A percentile compares a stretch with the other conserved stretches of the same genome.
These are phyloP conservation scores for Anniella stebbinsi DNA, from an alignment of 2,797 vertebrate species.

Conservation along the genomic window DNA sequence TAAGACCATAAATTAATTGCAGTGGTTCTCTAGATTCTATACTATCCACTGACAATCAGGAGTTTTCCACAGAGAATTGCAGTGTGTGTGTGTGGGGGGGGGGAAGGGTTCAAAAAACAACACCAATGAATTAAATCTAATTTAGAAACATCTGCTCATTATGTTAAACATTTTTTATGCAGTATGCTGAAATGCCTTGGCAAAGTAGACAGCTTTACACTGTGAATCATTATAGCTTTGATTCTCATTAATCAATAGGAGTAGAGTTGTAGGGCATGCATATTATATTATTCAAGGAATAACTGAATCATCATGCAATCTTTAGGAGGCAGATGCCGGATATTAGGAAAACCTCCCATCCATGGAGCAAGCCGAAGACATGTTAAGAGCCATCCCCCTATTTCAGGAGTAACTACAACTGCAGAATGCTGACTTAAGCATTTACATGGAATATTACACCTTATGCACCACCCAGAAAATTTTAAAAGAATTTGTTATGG, in stretches of 20 bases:
- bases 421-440: slow-evolving; percentile 33
- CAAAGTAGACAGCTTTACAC: background rate
- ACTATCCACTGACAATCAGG: slow-evolving; percentile 39
- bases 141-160: slow-evolving; percentile 53
- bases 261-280: background rate
- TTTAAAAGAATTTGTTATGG: slow-evolving; percentile 55
- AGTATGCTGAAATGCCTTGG: background rate
- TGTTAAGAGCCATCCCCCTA: slow-evolving; percentile 31
- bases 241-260: background rate
- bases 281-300: slow-evolving; percentile 26
- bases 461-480: background rate
- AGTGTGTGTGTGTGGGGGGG: slow-evolving; percentile 20
- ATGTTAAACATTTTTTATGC: slow-evolving; percentile 18
- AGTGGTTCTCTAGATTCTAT: slow-evolving; percentile 45
- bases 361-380: background rate
- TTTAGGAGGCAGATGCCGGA: slow-evolving; percentile 15
- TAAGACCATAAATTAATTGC: slow-evolving; percentile 52
- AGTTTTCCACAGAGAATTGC: slow-evolving; percentile 37
- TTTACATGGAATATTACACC: slow-evolving; percentile 38
- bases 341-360: slow-evolving; percentile 20
- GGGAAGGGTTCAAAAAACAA: slow-evolving; percentile 40
- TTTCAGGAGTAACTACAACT: slow-evolving; percentile 53
- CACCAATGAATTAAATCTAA: slow-evolving; percentile 49
- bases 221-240: background rate
- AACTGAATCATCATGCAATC: background rate